phyloP scores from a whole-genome alignment of 2,888 invertebrate genomes.

The Stenoptilia bipunctidactyla region DNA sequence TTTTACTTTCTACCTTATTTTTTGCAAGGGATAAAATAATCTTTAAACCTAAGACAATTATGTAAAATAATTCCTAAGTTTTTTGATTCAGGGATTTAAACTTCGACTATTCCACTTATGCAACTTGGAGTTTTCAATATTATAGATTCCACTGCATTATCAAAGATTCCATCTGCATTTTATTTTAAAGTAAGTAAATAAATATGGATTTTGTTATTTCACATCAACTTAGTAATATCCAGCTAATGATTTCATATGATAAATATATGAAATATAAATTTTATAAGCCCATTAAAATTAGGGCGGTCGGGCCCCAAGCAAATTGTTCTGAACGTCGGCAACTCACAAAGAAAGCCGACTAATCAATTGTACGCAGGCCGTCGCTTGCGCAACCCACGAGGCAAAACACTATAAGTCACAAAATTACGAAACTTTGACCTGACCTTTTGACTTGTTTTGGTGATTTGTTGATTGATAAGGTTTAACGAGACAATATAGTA shows the following conservation, averaged over 20 bases:
- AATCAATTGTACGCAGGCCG: conserved; percentile 56
- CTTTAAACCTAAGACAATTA: no score
- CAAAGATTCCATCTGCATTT: no score
- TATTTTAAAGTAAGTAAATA: no score
- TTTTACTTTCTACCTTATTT: no score
- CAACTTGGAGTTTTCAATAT: no score
- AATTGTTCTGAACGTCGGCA: conserved; percentile 64
- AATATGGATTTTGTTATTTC: no score
- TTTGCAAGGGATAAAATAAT: no score
- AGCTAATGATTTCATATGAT: conserved; percentile 40
- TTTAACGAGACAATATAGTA: neutral
- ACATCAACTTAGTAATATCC: conserved; percentile 29
- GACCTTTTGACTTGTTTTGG: neutral
- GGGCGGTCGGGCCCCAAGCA: conserved; percentile 66
- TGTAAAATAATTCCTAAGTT: no score
- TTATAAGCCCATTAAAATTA: conserved; percentile 71
- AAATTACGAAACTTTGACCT: conserved; percentile 1
- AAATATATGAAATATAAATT: conserved; percentile 70
- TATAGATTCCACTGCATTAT: no score
- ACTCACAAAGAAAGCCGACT: conserved; percentile 57
- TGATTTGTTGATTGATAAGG: neutral
- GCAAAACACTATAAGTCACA: conserved; percentile 13
- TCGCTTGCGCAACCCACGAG: conserved; percentile 1
- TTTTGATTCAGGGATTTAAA: no score
- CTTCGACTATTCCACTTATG: no score